Evolutionary conservation across 2,113 vertebrate species (phyloP), one percentile per base, ranked within the genome.

Genomic region (Ifrita kowaldi): DNA sequence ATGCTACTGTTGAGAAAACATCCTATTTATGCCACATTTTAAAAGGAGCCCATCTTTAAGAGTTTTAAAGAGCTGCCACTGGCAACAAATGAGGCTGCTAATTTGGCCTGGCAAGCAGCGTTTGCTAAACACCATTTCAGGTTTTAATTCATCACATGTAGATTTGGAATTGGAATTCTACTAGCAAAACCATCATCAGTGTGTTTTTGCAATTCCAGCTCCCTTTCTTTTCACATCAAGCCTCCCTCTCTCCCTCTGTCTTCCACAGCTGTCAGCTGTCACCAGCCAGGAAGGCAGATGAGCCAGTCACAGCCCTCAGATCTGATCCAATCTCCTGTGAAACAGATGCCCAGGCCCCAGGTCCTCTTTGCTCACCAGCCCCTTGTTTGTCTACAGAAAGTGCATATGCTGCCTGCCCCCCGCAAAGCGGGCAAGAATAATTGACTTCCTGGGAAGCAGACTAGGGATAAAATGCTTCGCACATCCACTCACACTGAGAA

Each of bases 251-350:
- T 84, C 90, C 78, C 87, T 90, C 89, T 87, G 89, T 73, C 74
- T 94, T 55, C 59, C 70, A 88, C 96, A 96, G 93, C 94, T 97
- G 94, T 85, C 96, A 96, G 96, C 96, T 97, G 95, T 44, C 85
- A 93, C 50, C 91, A 90, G 70, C 70, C 84, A 77, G 84, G 60
- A 90, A 91, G 75, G 87, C 94, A 96, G 91, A 96, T 93, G 93
- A 97, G 91, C 81, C 59, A 73, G 87, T 63, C 46, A 57, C 67
- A 85, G 77, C 55, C 55, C 73, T 55, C 42, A 83, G 84, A 76
- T 90, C 70, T 74, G 84, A 93, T 83, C 91, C 87, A 60, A 44
- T 53, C 89, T 91, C 69, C 89, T 69, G 41, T 3, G 3, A 65
- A 89, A 93, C 93, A 95, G 89, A 89, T 85, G 84, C 87, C 65